Base-by-base conservation (phyloP, 2,797 vertebrate species). In the Pogoniulus pusillus region DNA sequence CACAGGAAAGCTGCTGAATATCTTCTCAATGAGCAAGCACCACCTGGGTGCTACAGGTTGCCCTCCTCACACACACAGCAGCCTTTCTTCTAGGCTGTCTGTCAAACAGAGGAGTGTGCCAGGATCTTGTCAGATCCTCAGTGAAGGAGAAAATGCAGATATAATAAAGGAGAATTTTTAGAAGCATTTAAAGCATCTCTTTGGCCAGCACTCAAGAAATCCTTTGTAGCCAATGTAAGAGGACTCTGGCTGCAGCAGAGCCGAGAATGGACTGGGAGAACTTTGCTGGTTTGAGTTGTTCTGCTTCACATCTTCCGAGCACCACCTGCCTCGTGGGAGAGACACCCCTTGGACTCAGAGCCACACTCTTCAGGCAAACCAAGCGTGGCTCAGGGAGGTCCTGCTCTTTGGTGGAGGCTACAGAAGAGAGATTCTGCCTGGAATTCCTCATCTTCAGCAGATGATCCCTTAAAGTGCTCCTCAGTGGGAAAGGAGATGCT, bases 71-170 rank as follows among this genome's bases (percentile, higher is more conserved):
- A 82, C 65, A 82, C 77, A 32, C 17, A 79, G 47, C 20, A 7
- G 35, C 74, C 64, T 81, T 82, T 73, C 76, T 87, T 84, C 69
- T 58, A 71, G 78, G 74, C 71, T 86, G 80, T 8, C 73, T 89
- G 47, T 77, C 69, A 83, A 53, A 34, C 37, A 66, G 37, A 16
- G 13, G 49, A 78, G n/a, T 1, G 4, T 89, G 89, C 91, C 91
- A 92, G 91, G 55, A 51, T 55, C 68, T 51, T 82, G 87, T 82
- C 74, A 93, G 72, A 90, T 84, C 58, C 77, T 74, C 75, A 84
- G 1, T 4, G 71, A 85, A 74, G 80, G 63, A 35, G 68, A 90
- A 93, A 90, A 94, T 77, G 74, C 80, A 55, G 88, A 73, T 27
- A 55, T 39, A 27, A 55, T 53, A 66, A 82, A 80, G 74, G 60